These are phyloP conservation scores for Antheraea mylitta DNA, from an alignment of 1,140 invertebrate species.

Conservation along the genomic window DNA sequence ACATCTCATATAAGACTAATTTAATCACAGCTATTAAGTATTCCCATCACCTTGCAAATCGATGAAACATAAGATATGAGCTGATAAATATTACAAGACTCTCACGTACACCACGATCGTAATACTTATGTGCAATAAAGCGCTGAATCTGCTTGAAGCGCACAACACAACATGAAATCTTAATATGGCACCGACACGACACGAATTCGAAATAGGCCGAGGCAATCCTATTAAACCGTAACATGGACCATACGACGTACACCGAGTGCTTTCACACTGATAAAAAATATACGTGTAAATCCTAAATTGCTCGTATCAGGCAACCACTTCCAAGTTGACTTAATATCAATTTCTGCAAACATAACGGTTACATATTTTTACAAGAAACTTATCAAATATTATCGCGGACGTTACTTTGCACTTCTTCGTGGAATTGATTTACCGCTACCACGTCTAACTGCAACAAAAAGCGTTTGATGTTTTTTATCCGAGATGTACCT, in stretches of 20 bases:
- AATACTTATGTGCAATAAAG: not conserved
- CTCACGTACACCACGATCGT: conserved; percentile 1
- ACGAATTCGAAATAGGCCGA: conserved; percentile 40
- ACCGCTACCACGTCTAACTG: too few relatives aligned
- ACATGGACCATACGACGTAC: not conserved
- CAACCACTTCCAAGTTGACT: too few relatives aligned
- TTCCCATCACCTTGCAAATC: not conserved
- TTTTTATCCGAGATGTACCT: too few relatives aligned
- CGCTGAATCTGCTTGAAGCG: not conserved
- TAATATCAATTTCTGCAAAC: too few relatives aligned
- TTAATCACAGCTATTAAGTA: too few relatives aligned
- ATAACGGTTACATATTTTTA: too few relatives aligned
- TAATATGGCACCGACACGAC: conserved; percentile 38
- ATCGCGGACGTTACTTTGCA: too few relatives aligned
- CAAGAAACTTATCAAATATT: too few relatives aligned
- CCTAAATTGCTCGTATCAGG: not conserved
- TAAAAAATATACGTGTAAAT: not conserved
- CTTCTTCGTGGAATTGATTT: too few relatives aligned
- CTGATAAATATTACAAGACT: conserved; percentile 9
- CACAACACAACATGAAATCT: conserved; percentile 37
- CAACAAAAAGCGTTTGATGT: too few relatives aligned
- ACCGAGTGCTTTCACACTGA: not conserved
- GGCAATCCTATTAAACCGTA: conserved; percentile 38
- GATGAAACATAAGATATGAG: not conserved
- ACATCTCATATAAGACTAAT: too few relatives aligned